A percentile compares a stretch with the other conserved stretches of the same genome.
Conservation (phyloP, 2,113 vertebrate genomes). For the Galbula dea region DNA sequence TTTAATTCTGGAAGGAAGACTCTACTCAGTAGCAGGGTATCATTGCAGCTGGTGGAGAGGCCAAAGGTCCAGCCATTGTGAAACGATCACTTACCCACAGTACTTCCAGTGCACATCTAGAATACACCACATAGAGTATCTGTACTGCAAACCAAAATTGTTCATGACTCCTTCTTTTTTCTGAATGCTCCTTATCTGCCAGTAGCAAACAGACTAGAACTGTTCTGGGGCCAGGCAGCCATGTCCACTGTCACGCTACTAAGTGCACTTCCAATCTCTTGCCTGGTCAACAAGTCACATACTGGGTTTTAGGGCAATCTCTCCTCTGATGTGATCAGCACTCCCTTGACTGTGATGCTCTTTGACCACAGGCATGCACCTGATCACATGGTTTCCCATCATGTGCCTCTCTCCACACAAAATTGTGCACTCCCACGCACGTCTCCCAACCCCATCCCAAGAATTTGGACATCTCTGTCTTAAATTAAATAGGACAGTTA, state of each 20-base stretch:
- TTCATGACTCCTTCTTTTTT: neutral
- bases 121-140: neutral
- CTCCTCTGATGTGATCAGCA: neutral
- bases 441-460: no score
- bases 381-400: neutral
- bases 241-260: neutral
- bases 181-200: neutral
- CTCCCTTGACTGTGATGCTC: neutral
- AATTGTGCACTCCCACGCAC: no score
- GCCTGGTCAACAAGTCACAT: neutral
- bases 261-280: neutral
- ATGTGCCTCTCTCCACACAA: neutral
- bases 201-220: neutral
- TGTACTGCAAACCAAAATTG: neutral
- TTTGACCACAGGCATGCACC: neutral
- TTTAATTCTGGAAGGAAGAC: neutral
- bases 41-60: neutral
- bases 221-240: neutral
- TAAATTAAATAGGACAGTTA: neutral
- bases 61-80: neutral
- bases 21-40: neutral
- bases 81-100: neutral
- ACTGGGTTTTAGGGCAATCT: neutral
- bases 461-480: neutral
- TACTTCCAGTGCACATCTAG: neutral